Evolutionary conservation across 2,888 invertebrate species (phyloP).

Genomic region (Agapostemon virescens): DNA sequence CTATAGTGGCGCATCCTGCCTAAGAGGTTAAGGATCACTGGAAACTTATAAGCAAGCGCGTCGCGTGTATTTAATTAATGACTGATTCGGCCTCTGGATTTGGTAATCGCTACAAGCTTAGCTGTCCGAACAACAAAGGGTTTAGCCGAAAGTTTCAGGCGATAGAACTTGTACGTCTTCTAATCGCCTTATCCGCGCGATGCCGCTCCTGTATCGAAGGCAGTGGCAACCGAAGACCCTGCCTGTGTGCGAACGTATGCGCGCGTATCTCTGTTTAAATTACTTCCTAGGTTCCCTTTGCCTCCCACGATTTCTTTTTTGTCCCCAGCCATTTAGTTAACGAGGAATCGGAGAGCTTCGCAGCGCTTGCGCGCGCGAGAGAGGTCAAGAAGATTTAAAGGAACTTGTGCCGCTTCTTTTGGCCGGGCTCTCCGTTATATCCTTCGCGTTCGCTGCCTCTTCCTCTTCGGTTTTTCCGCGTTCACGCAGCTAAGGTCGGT

Average conservation of each 20-base stretch:
- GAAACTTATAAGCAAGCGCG: neutral
- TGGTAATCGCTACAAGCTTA: slow-evolving; percentile 39
- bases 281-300: slow-evolving; percentile 51
- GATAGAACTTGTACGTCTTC: slow-evolving; percentile 48
- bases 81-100: neutral
- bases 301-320: slow-evolving; percentile 13
- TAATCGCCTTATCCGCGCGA: slow-evolving; percentile 45
- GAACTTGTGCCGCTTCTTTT: slow-evolving; percentile 35
- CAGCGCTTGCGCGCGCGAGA: neutral
- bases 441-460: slow-evolving; percentile 11
- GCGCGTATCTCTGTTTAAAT: slow-evolving; percentile 56
- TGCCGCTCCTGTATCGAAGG: slow-evolving; percentile 20
- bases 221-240: slow-evolving; percentile 34
- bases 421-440: slow-evolving; percentile 30
- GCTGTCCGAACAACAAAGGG: slow-evolving; percentile 25
- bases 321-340: slow-evolving; percentile 58
- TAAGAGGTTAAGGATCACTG: too few species aligned
- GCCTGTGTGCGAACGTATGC: neutral
- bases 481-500: slow-evolving; percentile 39
- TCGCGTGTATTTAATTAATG: neutral
- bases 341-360: slow-evolving; percentile 57
- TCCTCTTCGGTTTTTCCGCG: neutral
- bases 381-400: slow-evolving; percentile 53
- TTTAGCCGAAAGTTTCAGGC: slow-evolving; percentile 30
- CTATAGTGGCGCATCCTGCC: too few species aligned